Evolutionary conservation across 2,797 vertebrate species (phyloP).

Genomic region (Apogon talboti): DNA sequence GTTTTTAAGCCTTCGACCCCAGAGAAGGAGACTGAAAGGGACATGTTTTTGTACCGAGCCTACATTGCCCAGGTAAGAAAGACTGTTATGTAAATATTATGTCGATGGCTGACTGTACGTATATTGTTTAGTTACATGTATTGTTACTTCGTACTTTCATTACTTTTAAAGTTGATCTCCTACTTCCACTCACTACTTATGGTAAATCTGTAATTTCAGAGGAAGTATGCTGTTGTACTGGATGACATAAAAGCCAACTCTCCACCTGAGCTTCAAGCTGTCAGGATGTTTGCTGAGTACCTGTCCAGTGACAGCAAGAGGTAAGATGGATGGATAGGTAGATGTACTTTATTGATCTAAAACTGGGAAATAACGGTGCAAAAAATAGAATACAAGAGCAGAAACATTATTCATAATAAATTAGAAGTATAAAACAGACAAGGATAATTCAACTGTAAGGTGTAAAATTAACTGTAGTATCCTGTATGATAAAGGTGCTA

Average conservation of each 20-base stretch:
- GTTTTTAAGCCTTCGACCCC: conserved; percentile 83
- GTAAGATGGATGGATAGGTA: conserved; percentile 82
- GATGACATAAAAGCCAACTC: conserved; percentile 92
- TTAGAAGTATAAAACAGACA: too few species aligned
- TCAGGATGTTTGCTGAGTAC: conserved; percentile 93
- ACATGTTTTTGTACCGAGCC: conserved; percentile 94
- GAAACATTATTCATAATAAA: too few species aligned
- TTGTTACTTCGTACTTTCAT: background rate
- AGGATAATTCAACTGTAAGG: too few species aligned
- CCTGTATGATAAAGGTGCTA: too few species aligned
- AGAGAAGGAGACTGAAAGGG: conserved; percentile 90
- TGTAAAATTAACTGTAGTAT: too few species aligned
- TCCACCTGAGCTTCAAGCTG: conserved; percentile 90
- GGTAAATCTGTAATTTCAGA: conserved; percentile 70
- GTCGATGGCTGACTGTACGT: background rate
- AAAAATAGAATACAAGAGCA: too few species aligned
- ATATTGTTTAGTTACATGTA: too few species aligned
- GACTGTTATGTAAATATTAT: background rate
- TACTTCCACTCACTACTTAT: background rate
- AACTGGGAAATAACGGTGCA: too few species aligned
- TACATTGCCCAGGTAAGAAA: conserved; percentile 93
- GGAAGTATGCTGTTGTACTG: conserved; percentile 93
- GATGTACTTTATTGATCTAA: too few species aligned
- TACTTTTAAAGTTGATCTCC: rapidly evolving
- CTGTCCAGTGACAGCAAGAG: conserved; percentile 88